Evolutionary conservation across 2,888 invertebrate genomes (phyloP).

Genomic region (Resseliella maxima): DNA sequence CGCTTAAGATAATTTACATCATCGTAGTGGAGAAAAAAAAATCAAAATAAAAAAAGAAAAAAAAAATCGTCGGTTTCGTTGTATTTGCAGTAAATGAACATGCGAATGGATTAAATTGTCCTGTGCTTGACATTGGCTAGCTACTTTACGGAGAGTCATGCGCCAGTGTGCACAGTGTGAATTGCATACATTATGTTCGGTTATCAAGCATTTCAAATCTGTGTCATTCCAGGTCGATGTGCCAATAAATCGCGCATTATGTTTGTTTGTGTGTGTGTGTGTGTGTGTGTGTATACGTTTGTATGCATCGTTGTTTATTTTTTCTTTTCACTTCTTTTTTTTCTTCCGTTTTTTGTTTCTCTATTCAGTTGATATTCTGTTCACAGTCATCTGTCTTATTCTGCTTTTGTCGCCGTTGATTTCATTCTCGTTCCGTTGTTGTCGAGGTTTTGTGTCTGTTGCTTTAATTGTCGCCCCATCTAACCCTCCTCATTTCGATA

Average conservation of each 20-base stretch:
- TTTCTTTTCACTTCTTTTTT: background rate
- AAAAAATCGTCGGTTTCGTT: background rate
- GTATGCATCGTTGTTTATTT: too few relatives aligned
- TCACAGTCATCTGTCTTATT: too few relatives aligned
- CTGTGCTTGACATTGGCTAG: conserved; percentile 47
- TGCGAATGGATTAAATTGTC: background rate
- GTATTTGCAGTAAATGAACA: background rate
- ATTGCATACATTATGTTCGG: background rate
- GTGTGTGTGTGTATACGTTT: too few relatives aligned
- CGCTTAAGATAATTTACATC: background rate
- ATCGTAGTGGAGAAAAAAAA: too few relatives aligned
- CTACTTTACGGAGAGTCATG: background rate
- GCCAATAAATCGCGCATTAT: conserved; percentile 42
- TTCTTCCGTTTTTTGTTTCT: background rate
- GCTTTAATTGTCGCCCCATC: background rate
- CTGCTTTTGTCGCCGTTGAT: too few relatives aligned
- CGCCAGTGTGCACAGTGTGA: background rate
- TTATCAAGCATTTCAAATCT: conserved; percentile 14
- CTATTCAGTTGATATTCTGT: too few relatives aligned
- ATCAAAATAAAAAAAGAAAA: too few relatives aligned
- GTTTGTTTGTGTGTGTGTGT: background rate
- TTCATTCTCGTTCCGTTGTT: too few relatives aligned
- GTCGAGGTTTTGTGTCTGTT: background rate
- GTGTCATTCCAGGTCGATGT: conserved; percentile 51
- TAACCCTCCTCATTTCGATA: background rate